These are phyloP conservation scores for Bombyx mori DNA, from an alignment of 1,140 invertebrate species.

Conservation along the genomic window DNA sequence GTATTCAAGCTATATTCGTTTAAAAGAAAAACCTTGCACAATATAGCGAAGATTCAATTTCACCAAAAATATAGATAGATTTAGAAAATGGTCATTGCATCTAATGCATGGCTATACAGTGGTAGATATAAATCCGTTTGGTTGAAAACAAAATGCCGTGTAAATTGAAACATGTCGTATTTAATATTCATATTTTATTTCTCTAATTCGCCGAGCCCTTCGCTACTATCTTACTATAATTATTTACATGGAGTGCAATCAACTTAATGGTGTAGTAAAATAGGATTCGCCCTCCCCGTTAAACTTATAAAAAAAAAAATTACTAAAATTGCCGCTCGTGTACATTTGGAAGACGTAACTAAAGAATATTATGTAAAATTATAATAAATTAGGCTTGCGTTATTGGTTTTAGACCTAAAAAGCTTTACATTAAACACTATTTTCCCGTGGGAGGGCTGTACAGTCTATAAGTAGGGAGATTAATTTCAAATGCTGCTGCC, in stretches of 20 bases:
- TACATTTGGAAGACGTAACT: conserved; percentile 58
- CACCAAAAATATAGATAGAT: too few relatives aligned
- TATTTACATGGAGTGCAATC: conserved; percentile 45
- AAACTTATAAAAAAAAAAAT: conserved; percentile 24
- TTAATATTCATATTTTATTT: too few relatives aligned
- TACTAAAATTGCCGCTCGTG: conserved; percentile 43
- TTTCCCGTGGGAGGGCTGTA: conserved; percentile 31
- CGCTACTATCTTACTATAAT: too few relatives aligned
- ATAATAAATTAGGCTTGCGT: conserved; percentile 17
- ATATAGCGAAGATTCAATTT: too few relatives aligned
- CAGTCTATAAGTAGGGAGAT: conserved; percentile 20
- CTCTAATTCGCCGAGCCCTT: too few relatives aligned
- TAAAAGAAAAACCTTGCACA: too few relatives aligned
- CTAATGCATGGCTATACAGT: too few relatives aligned
- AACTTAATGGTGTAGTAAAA: conserved; percentile 58
- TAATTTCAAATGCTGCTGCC: conserved; percentile 19
- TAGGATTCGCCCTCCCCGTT: conserved; percentile 60
- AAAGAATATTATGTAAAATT: conserved; percentile 33
- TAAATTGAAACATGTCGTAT: too few relatives aligned
- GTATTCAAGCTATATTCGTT: too few relatives aligned
- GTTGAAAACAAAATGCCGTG: too few relatives aligned
- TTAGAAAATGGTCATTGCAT: too few relatives aligned
- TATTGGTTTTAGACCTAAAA: conserved; percentile 3
- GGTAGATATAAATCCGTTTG: too few relatives aligned
- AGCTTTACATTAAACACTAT: conserved; percentile 4